phyloP scores from a whole-genome alignment of 2,797 vertebrate species.

The Pseudomugil gertrudae region DNA sequence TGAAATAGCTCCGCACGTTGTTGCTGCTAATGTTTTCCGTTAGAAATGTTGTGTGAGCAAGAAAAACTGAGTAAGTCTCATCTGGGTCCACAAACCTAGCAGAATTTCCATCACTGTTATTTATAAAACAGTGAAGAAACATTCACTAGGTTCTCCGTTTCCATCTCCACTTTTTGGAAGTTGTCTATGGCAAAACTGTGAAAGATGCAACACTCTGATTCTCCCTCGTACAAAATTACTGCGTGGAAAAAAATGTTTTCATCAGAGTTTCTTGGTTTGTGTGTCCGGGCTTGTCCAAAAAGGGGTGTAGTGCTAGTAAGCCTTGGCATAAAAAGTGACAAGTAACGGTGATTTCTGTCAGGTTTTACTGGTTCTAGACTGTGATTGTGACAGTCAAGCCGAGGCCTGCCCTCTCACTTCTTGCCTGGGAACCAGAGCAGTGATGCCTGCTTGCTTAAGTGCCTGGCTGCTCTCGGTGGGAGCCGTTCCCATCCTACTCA shows the following conservation, averaged over 20 bases:
- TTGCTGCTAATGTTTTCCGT: conserved; percentile 33
- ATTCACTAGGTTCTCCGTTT: conserved; percentile 39
- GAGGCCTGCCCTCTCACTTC: conserved; percentile 73
- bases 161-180: conserved; percentile 21
- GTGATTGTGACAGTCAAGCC: conserved; percentile 73
- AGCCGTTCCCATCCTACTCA: conserved; percentile 82
- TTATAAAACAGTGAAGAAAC: conserved; percentile 54
- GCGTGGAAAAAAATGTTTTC: conserved; percentile 33
- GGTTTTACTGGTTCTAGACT: conserved; percentile 81
- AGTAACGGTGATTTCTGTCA: conserved; percentile 78
- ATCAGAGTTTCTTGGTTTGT: conserved; percentile 36
- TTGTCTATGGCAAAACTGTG: conserved; percentile 24
- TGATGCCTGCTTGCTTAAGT: conserved; percentile 67
- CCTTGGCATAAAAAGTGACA: conserved; percentile 70
- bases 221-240: conserved; percentile 19
- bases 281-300: conserved; percentile 67
- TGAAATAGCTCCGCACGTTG: conserved; percentile 50
- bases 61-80: conserved; percentile 49
- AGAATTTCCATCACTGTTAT: conserved; percentile 58
- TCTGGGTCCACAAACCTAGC: conserved; percentile 48
- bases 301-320: conserved; percentile 49
- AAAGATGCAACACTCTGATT: conserved; percentile 13
- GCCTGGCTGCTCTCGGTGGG: conserved; percentile 72
- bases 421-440: conserved; percentile 81
- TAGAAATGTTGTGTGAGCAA: conserved; percentile 29